Evolutionary conservation across 2,797 vertebrate species (phyloP), one percentile per base, ranked within the genome.

Genomic region (Pangasius sanitwongsei): DNA sequence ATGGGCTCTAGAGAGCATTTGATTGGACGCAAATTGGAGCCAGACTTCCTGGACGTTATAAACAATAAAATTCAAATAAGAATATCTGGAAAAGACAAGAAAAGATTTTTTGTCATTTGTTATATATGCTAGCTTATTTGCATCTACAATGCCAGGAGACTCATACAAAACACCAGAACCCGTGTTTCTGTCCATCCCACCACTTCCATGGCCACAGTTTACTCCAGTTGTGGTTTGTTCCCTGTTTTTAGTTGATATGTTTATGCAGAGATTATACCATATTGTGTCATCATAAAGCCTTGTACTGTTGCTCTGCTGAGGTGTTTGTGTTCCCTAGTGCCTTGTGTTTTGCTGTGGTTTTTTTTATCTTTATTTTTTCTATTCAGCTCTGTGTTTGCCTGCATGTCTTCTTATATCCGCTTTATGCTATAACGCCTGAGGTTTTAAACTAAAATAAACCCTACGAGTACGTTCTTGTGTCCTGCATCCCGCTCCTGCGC

Each of bases 341-440:
- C 57, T 53, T 53, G 20, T 23, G 6, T 6, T 20, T 59, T 7
- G 20, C 23, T 63, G 7, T 63, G 23, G 23, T 0, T 23, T 28
- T 63, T 20, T 23, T 63, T 25, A 23, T 63, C 59, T 0, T 63
- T 28, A 6, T 3, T 28, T 3, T 3, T 28, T 63, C 25, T 9
- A 9, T 11, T 28, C 8, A 28, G 61, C 25, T 11, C 28, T 31
- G 12, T 65, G 63, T 13, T 31, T 5, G 11, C 11, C 9, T 67
- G n/a, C 1, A n/a, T 67, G 61, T 28, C 0, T 3, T 63, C 28
- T 3, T 0, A 9, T 3, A 63, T 11, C 2, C 2, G 2, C 8
- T 63, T 25, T 63, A 16, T 23, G 2, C 6, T 8, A 61, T 25
- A 23, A 1, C 6, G 1, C 18, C 59, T 63, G 59, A 1, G 23